Conservation (phyloP, 2,888 invertebrate species). For the Polyommatus icarus region DNA sequence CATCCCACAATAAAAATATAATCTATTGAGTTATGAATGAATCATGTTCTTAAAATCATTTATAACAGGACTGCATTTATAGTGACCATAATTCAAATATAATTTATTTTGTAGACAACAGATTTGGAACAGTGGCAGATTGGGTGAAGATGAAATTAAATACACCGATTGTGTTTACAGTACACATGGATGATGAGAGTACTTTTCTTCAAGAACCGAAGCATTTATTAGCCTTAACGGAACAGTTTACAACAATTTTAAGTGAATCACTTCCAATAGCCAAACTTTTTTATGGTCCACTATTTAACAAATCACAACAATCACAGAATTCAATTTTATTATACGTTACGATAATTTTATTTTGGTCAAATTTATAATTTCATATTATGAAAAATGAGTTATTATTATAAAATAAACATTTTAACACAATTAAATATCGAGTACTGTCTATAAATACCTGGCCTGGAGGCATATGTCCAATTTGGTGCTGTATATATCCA, state of each 20-base stretch:
- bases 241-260: slow-evolving; percentile 54
- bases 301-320: slow-evolving; percentile 49
- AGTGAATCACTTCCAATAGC: slow-evolving; percentile 56
- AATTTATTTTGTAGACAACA: slow-evolving; percentile 54
- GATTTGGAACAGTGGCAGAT: slow-evolving; percentile 64
- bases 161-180: slow-evolving; percentile 63
- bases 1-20: no score
- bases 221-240: slow-evolving; percentile 1
- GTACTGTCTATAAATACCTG: slow-evolving; percentile 53
- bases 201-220: slow-evolving; percentile 48
- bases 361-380: slow-evolving; percentile 6
- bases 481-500: slow-evolving; percentile 83
- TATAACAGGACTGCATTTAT: no score
- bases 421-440: no score
- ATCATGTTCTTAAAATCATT: no score
- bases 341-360: neutral
- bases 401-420: no score
- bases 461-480: slow-evolving; percentile 79
- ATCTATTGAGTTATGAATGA: no score
- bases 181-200: slow-evolving; percentile 53
- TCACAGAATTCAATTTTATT: neutral
- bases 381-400: neutral
- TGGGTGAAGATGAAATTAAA: slow-evolving; percentile 69
- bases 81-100: neutral
- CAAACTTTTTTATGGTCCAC: slow-evolving; percentile 62